Evolutionary conservation across 2,113 vertebrate species (phyloP).

Genomic region (Odocoileus virginianus): DNA sequence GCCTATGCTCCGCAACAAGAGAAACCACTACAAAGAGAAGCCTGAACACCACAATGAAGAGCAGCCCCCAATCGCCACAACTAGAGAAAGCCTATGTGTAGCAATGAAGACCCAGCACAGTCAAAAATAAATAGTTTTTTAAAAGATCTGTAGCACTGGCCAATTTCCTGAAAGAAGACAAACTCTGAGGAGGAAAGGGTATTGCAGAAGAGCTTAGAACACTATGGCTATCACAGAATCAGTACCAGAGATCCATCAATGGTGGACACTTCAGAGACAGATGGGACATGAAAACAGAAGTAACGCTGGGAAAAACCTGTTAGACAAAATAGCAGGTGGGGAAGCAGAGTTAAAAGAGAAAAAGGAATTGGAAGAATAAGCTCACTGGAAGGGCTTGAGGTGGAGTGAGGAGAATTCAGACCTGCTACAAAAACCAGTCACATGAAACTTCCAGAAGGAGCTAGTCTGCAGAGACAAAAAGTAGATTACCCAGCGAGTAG

Average conservation of each 20-base stretch:
- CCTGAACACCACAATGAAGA: neutral
- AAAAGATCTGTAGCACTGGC: neutral
- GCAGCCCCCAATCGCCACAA: neutral
- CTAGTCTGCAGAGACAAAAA: neutral
- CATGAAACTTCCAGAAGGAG: neutral
- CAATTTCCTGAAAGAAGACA: neutral
- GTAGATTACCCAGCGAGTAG: neutral
- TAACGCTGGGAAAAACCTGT: neutral
- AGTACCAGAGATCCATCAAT: neutral
- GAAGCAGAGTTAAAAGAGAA: neutral
- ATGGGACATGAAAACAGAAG: neutral
- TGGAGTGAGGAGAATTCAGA: neutral
- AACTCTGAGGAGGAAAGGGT: neutral
- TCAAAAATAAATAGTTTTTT: neutral
- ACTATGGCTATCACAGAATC: neutral
- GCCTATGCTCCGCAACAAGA: neutral
- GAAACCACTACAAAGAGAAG: neutral
- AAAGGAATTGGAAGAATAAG: neutral
- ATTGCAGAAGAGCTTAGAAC: constrained; percentile 14
- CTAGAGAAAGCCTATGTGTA: neutral
- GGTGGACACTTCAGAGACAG: neutral
- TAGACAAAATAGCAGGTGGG: neutral
- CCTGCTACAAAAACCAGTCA: neutral
- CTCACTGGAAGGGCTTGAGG: neutral
- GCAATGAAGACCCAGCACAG: neutral